These are phyloP conservation scores for Boloria selene DNA, from an alignment of 2,888 invertebrate genomes.

Conservation along the genomic window DNA sequence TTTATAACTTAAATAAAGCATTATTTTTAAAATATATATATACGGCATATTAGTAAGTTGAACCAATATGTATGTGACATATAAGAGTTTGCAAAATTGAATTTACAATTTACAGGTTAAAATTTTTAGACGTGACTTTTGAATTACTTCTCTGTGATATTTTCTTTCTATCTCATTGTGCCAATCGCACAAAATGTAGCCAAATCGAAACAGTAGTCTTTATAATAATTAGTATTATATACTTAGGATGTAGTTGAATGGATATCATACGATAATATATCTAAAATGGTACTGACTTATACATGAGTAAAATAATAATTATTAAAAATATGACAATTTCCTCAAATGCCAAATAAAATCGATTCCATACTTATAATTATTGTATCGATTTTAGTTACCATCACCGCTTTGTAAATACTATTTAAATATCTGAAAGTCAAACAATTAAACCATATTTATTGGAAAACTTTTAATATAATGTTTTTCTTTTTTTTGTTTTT, in stretches of 20 bases:
- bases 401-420: too few relatives aligned
- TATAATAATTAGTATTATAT: conserved; percentile 1
- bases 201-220: conserved; percentile 5
- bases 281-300: not conserved
- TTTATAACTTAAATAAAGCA: too few relatives aligned
- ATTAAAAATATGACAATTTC: not conserved
- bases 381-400: too few relatives aligned
- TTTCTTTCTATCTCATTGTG: conserved; percentile 26
- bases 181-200: conserved; percentile 26
- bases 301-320: not conserved
- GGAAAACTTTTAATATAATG: too few relatives aligned
- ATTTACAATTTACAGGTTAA: conserved; percentile 11
- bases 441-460: too few relatives aligned
- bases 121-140: conserved; percentile 25
- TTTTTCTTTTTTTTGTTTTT: too few relatives aligned
- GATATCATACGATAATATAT: conserved; percentile 2
- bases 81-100: conserved; percentile 9
- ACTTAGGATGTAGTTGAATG: conserved; percentile 2
- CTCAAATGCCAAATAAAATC: too few relatives aligned
- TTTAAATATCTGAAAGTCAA: too few relatives aligned
- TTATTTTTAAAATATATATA: too few relatives aligned
- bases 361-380: too few relatives aligned
- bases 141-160: conserved; percentile 32
- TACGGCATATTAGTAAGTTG: not conserved
- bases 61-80: not conserved